A percentile compares a stretch with the other conserved stretches of the same genome.
phyloP scores from a whole-genome alignment of 1,140 invertebrate genomes.

The Trichogramma pretiosum region DNA sequence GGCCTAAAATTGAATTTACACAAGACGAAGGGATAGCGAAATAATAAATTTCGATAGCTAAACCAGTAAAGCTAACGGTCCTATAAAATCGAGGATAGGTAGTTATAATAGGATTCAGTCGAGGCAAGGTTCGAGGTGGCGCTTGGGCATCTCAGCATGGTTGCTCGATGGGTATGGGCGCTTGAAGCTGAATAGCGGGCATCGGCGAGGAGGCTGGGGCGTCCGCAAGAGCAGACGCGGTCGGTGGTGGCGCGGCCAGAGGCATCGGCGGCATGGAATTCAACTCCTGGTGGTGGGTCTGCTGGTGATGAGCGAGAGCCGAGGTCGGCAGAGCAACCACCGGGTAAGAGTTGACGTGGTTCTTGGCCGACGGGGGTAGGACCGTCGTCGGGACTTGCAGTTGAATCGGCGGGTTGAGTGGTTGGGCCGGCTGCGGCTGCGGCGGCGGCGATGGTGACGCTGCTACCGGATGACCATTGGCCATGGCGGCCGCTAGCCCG shows the following conservation, averaged over 20 bases:
- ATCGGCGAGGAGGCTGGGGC: neutral
- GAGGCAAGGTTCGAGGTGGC: neutral
- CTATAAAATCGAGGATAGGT: too few species aligned
- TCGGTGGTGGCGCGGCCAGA: neutral
- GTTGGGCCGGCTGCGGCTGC: too few species aligned
- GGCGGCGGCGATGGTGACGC: neutral
- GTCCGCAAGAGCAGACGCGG: neutral
- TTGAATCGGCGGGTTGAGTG: too few species aligned
- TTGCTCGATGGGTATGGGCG: constrained; percentile 6
- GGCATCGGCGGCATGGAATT: too few species aligned
- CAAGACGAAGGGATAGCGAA: too few species aligned
- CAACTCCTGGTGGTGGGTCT: constrained; percentile 1
- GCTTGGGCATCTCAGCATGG: neutral
- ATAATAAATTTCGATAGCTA: too few species aligned
- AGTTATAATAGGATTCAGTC: too few species aligned
- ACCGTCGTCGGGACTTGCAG: too few species aligned
- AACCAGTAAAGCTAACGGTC: too few species aligned
- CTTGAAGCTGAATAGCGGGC: constrained; percentile 8
- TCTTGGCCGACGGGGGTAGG: neutral
- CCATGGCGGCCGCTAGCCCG: constrained; percentile 11
- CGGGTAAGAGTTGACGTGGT: neutral
- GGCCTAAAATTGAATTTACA: too few species aligned
- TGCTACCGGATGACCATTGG: neutral
- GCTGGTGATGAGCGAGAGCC: too few species aligned
- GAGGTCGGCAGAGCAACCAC: too few species aligned